phyloP scores from a whole-genome alignment of 35 echinoderm and acorn worm species.

The Eucidaris tribuloides region DNA sequence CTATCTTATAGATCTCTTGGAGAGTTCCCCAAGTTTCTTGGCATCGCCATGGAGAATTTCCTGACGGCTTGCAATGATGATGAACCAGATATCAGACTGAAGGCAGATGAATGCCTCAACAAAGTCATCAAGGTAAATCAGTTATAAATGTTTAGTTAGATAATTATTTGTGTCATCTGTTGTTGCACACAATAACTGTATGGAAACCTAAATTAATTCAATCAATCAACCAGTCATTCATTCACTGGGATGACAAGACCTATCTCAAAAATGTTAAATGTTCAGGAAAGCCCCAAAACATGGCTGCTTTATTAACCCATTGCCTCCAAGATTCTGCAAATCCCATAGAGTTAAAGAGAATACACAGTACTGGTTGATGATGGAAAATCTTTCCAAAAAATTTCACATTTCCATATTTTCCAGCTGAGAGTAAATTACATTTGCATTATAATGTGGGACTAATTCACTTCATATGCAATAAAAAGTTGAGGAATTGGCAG shows the following conservation, averaged over 20 bases:
- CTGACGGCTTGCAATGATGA: slow-evolving; percentile 73
- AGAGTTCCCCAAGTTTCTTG: slow-evolving; percentile 91
- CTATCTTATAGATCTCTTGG: slow-evolving; percentile 50
- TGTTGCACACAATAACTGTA: background rate
- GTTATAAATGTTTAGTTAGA: background rate
- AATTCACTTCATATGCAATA: too few species aligned
- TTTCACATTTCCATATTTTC: too few species aligned
- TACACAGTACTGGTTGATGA: too few species aligned
- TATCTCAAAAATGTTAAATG: too few species aligned
- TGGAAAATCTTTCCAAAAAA: too few species aligned
- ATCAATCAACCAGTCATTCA: too few species aligned
- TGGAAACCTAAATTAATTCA: background rate
- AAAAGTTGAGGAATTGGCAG: background rate
- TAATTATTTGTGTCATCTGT: background rate
- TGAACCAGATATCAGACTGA: slow-evolving; percentile 81
- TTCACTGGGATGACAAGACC: background rate
- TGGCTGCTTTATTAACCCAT: too few species aligned
- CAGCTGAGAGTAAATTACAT: too few species aligned
- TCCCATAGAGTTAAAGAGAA: too few species aligned
- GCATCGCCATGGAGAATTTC: slow-evolving; percentile 89
- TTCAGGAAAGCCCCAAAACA: too few species aligned
- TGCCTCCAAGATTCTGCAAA: too few species aligned
- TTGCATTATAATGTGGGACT: too few species aligned
- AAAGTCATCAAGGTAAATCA: slow-evolving; percentile 77
- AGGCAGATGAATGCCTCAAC: slow-evolving; percentile 91